A percentile compares a stretch with the other conserved stretches of the same genome.
These are phyloP conservation scores for Taenioides sp. DNA, from an alignment of 2,797 vertebrate genomes.

Conservation along the genomic window DNA sequence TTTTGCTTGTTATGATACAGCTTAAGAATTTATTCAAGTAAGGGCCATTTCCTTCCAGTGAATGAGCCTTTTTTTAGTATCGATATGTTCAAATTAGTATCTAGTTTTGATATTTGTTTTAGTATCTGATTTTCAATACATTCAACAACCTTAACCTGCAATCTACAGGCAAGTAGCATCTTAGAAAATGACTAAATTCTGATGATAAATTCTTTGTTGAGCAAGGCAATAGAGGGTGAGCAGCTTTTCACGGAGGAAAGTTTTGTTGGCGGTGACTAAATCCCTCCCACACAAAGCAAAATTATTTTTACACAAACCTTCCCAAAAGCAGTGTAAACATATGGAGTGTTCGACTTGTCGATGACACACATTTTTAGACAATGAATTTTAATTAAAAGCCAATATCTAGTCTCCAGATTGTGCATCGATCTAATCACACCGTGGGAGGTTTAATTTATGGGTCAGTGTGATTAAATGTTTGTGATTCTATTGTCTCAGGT, in stretches of 20 bases:
- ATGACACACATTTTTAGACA: conserved; percentile 18
- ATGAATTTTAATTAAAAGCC: conserved; percentile 20
- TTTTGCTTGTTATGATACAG: too few species aligned
- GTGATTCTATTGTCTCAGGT: conserved; percentile 20
- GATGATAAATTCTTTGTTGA: conserved; percentile 13
- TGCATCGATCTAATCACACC: conserved; percentile 18
- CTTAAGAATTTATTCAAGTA: too few species aligned
- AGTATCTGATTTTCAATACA: too few species aligned
- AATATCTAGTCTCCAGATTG: conserved; percentile 11
- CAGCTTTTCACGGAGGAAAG: conserved; percentile 29
- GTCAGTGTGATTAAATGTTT: conserved; percentile 5
- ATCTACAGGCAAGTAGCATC: background rate
- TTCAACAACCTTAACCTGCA: background rate
- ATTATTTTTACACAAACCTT: conserved; percentile 34
- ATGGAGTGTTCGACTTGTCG: conserved; percentile 18
- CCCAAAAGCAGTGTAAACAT: conserved; percentile 36
- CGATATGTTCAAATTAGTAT: too few species aligned
- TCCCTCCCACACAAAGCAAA: conserved; percentile 42
- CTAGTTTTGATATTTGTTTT: too few species aligned
- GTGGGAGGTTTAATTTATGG: conserved; percentile 21
- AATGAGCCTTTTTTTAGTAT: too few species aligned
- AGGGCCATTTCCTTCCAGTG: too few species aligned
- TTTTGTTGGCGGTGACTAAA: conserved; percentile 31
- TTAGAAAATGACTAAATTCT: background rate
- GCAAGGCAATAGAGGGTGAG: conserved; percentile 41